Evolutionary conservation across 2,888 invertebrate genomes (phyloP).

Genomic region (Ceriagrion tenellum): DNA sequence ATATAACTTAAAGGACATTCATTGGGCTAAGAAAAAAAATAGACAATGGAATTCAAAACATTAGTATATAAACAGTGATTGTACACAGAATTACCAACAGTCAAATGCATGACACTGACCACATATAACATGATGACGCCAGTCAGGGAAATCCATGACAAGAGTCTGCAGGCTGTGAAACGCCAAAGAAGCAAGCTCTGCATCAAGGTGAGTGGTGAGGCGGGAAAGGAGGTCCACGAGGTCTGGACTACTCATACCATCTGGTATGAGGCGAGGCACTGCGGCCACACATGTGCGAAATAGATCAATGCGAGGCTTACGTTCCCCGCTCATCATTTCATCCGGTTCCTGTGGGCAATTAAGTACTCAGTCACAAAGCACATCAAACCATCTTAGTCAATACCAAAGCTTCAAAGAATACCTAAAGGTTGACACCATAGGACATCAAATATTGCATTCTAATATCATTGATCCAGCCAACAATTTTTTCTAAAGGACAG

Average conservation of each 20-base stretch:
- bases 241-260: constrained; percentile 97
- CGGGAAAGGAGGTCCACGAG: constrained; percentile 95
- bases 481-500: too few species aligned
- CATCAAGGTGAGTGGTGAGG: constrained; percentile 98
- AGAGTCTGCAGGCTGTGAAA: constrained; percentile 97
- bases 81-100: not conserved
- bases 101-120: constrained; percentile 75
- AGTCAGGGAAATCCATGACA: constrained; percentile 97
- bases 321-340: constrained; percentile 95
- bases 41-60: too few species aligned
- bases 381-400: too few species aligned
- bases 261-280: constrained; percentile 97
- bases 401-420: not conserved
- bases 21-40: too few species aligned
- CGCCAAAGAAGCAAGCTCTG: constrained; percentile 95
- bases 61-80: too few species aligned
- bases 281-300: constrained; percentile 99
- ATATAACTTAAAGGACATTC: too few species aligned
- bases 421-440: not conserved
- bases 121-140: constrained; percentile 96
- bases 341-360: constrained; percentile 83
- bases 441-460: not conserved
- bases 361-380: not conserved
- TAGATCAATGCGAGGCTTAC: constrained; percentile 98
- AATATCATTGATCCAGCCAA: too few species aligned